Evolutionary conservation across 2,888 invertebrate genomes (phyloP), one percentile per base, ranked within the genome.

Genomic region (Aquatica leii): DNA sequence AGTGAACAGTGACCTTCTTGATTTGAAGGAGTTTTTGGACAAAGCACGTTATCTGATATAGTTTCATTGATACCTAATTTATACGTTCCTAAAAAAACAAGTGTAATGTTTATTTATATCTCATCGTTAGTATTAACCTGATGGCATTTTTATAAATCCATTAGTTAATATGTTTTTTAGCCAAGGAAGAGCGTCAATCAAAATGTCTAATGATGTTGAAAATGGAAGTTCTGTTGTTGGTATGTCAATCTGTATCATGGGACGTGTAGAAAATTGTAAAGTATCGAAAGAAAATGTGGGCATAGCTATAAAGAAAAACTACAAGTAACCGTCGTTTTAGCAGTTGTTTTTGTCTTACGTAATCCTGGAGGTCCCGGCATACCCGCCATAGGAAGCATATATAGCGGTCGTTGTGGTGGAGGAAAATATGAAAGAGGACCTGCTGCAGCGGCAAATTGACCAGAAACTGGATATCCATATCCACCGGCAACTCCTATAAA

Each of bases 51-150:
- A 12, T 59, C 57, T 4, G 57, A 46, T 48, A 64, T 17, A 11
- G 56, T 61, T 41, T 52, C 61, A 34, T 65, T 49, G 12, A 57
- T 14, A n/a, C 61, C 65, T 5, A 65, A 49, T 53, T 57, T 57
- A 34, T 49, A 65, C 12, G 43, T 43, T 14, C 62, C 62, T 62
- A 46, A 17, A 61, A 41, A 21, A 31, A 12, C 0, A 20, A 15
- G 11, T 18, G n/a, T 1, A 40, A 1, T 17, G 12, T 20, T 35
- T 12, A 14, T 1, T 21, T 3, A n/a, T 17, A 35, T 24, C 35
- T 14, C 11, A 11, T 4, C 24, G 15, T 21, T 5, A 40, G 31
- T 20, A 18, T 18, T 35, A 34, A 60, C 60, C 60, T 46, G 43
- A 18, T 15, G 60, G 35, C 34, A 53, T n/a, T 9, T 20, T 52